A percentile compares a stretch with the other conserved stretches of the same genome.
Conservation (phyloP, 2,113 vertebrate genomes). For the Callorhinus ursinus region DNA sequence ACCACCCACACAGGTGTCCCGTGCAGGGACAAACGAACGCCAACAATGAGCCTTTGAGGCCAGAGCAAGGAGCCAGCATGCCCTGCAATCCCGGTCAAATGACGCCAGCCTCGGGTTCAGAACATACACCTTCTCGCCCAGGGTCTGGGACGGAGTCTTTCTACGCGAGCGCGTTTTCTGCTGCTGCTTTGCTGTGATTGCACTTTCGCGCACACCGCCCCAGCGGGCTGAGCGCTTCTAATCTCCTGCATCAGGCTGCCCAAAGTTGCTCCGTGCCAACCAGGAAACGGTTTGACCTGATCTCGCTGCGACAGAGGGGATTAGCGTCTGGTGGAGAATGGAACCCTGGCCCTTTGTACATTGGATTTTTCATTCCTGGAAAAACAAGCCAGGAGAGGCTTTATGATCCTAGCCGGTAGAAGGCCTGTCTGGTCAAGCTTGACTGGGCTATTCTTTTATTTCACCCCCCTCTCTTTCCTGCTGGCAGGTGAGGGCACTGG, state of each 20-base stretch:
- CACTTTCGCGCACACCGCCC: not conserved
- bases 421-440: not conserved
- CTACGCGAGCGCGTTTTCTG: not conserved
- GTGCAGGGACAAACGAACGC: not conserved
- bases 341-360: not conserved
- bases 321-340: not conserved
- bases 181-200: not conserved
- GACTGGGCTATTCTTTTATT: not conserved
- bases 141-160: not conserved
- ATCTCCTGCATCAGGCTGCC: not conserved
- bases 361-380: not conserved
- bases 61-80: not conserved
- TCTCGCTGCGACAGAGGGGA: not conserved
- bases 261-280: not conserved
- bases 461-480: not conserved
- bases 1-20: not conserved
- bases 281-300: not conserved
- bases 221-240: not conserved
- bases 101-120: not conserved
- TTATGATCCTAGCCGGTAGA: not conserved
- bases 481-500: not conserved
- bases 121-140: not conserved
- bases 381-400: slow-evolving; percentile 10
- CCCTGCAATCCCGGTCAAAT: not conserved
- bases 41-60: not conserved